phyloP scores from a whole-genome alignment of 2,888 invertebrate species.

The Diabrotica balteata region DNA sequence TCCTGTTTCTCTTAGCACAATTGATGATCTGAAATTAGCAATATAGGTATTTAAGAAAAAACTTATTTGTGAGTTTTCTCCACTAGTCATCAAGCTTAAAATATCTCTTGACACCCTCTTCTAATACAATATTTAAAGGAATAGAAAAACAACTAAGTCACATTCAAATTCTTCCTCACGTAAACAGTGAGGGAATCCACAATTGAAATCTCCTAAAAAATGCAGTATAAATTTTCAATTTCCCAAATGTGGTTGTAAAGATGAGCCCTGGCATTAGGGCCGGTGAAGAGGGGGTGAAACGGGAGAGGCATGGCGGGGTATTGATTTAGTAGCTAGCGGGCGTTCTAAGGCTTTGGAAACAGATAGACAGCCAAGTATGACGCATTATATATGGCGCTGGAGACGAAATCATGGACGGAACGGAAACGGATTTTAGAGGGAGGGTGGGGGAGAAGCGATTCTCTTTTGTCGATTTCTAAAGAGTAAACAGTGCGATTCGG shows the following conservation, averaged over 20 bases:
- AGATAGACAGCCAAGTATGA: constrained; percentile 62
- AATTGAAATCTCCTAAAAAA: constrained; percentile 24
- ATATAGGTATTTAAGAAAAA: no score
- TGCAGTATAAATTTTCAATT: constrained; percentile 50
- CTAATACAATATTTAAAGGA: no score
- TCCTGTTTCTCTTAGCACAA: no score
- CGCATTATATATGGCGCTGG: constrained; percentile 62
- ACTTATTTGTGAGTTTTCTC: no score
- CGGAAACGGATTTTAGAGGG: constrained; percentile 19
- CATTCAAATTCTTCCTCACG: constrained; percentile 1
- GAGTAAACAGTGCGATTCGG: constrained; percentile 16
- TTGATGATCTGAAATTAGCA: no score
- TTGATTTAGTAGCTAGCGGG: constrained; percentile 62
- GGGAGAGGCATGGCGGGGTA: constrained; percentile 53
- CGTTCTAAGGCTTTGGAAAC: constrained; percentile 59
- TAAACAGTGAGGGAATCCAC: neutral
- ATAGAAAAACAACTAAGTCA: neutral
- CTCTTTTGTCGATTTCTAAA: constrained; percentile 20
- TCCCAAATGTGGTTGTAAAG: constrained; percentile 50
- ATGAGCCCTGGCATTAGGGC: constrained; percentile 48
- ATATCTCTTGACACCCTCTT: no score
- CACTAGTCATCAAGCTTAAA: no score
- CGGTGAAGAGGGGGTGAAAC: constrained; percentile 43
- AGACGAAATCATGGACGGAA: constrained; percentile 55
- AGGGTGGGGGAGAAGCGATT: constrained; percentile 37